These are phyloP conservation scores for Eremophila alpestris DNA, from an alignment of 2,797 vertebrate species.

Conservation along the genomic window DNA sequence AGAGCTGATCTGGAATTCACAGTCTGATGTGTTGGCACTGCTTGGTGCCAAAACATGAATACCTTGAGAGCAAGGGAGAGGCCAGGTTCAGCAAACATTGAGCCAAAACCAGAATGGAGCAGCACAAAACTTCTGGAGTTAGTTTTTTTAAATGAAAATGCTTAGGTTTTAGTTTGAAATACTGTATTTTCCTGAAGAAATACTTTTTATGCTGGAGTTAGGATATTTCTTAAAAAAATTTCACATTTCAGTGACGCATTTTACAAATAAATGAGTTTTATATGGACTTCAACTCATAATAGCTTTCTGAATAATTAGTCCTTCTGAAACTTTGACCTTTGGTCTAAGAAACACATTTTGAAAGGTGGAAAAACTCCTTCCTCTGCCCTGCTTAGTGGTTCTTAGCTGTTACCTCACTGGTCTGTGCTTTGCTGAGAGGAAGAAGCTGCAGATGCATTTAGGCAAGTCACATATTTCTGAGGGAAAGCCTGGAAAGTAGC, in stretches of 20 bases:
- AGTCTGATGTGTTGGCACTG: slow-evolving; percentile 2
- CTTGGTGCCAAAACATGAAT: slow-evolving; percentile 1
- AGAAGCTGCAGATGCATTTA: background rate
- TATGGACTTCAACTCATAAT: background rate
- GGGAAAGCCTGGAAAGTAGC: background rate
- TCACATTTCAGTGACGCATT: background rate
- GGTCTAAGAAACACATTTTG: background rate
- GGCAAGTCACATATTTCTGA: background rate
- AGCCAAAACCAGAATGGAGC: background rate
- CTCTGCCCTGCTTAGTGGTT: background rate
- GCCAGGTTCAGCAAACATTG: background rate
- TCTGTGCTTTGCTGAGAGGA: background rate
- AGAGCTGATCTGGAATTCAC: background rate
- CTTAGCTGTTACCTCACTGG: background rate
- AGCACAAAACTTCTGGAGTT: background rate
- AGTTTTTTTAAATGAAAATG: background rate
- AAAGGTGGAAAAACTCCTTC: background rate
- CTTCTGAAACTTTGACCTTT: background rate
- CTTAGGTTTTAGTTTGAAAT: background rate
- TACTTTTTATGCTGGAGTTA: accelerated
- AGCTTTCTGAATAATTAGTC: background rate
- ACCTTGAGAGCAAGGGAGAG: background rate
- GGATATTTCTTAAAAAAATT: background rate
- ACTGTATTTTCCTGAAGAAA: background rate
- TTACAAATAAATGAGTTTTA: background rate